Evolutionary conservation across 2,888 invertebrate species (phyloP), one percentile per base, ranked within the genome.

Genomic region (Kryphioiulus occultus): DNA sequence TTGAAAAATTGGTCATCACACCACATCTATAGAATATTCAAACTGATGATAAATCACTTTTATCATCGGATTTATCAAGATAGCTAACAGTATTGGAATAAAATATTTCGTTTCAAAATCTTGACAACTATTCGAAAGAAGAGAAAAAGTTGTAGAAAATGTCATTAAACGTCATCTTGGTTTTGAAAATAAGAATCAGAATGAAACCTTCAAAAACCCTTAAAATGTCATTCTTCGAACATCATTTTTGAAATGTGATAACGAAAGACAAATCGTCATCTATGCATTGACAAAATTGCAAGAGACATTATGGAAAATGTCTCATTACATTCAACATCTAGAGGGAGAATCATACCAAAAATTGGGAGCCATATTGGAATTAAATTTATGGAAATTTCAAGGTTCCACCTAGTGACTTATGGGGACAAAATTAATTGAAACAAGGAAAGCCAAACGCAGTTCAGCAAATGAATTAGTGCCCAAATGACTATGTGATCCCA

Each of bases 381-480:
- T n/a, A 53, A 78, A 78, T 30, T 78, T 30, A 78, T 78, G 78
- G 12, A 78, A 78, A 78, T 78, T 78, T 15, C 26, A 2, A 30
- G 22, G 15, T 22, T 22, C 30, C 78, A 22, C 78, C 30, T 5
- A 26, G 15, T 30, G 30, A 22, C 30, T 12, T 12, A 15, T 30
- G 78, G 17, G 44, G 78, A 30, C 15, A 78, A 68, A 68, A 68
- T 68, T 22, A 68, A 78, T 78, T 78, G 10, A 78, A 78, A 78
- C 78, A 17, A 30, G 78, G 78, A 78, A 78, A 30, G 30, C 1
- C 78, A 78, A 78, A 78, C 30, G 30, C 78, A 78, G 30, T 78
- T 78, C 30, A 30, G 30, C 30, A 30, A 78, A 78, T 78, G 78
- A 78, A 78, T 78, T 78, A 78, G 78, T 30, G 78, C 78, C n/a